These are phyloP conservation scores for Tethea ocularis DNA, from an alignment of 2,888 invertebrate species.

Conservation along the genomic window DNA sequence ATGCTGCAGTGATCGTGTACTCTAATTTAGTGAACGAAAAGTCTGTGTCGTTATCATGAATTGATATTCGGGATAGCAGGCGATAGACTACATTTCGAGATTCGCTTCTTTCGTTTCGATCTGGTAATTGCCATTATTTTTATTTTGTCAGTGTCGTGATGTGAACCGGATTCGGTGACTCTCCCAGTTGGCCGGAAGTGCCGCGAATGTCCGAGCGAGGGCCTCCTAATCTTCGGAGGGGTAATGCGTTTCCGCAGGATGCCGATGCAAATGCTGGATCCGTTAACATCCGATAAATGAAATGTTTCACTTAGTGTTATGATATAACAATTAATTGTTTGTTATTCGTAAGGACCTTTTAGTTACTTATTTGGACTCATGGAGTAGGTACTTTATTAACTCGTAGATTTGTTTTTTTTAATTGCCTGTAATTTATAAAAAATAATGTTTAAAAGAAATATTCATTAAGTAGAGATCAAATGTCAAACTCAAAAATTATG, in stretches of 20 bases:
- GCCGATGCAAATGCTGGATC: neutral
- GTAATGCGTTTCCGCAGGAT: no score
- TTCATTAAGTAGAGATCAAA: no score
- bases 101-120: slow-evolving; percentile 14
- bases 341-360: no score
- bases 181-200: neutral
- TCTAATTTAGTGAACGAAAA: slow-evolving; percentile 20
- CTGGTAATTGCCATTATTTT: slow-evolving; percentile 17
- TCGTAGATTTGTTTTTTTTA: no score
- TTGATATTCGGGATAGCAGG: slow-evolving; percentile 19
- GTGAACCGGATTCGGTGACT: neutral
- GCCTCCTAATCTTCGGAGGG: neutral
- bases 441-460: no score
- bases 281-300: neutral
- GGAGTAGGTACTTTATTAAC: no score
- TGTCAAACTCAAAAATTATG: no score
- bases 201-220: neutral
- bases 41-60: slow-evolving; percentile 21
- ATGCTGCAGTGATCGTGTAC: slow-evolving; percentile 2
- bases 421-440: no score
- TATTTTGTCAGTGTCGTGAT: neutral
- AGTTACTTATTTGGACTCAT: no score
- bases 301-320: neutral
- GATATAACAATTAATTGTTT: no score
- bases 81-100: slow-evolving; percentile 12